Conservation (phyloP, 2,113 vertebrate species). For the Erythrolamprus reginae region DNA sequence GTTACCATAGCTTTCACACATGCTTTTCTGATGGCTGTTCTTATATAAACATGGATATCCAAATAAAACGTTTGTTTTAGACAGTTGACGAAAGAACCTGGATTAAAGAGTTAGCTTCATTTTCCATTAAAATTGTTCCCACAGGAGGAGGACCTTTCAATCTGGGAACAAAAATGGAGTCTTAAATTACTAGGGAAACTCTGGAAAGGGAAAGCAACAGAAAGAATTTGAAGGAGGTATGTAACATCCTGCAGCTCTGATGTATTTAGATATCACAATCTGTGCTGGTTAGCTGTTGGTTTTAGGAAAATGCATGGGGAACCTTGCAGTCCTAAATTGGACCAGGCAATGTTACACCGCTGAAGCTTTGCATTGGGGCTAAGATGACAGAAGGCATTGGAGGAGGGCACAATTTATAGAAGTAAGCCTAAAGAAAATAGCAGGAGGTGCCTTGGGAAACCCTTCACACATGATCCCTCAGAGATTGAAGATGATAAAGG, state of each 20-base stretch:
- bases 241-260: background rate
- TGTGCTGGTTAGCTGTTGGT: background rate
- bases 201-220: background rate
- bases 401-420: background rate
- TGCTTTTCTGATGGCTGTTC: background rate
- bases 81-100: background rate
- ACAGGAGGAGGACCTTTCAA: background rate
- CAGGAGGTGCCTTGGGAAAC: background rate
- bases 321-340: background rate
- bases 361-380: background rate
- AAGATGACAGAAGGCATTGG: background rate
- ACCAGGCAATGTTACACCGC: background rate
- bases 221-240: background rate
- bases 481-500: background rate
- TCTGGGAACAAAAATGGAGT: background rate
- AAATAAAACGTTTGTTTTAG: background rate
- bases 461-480: background rate
- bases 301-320: background rate
- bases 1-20: no score
- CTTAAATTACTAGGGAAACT: background rate
- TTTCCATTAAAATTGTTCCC: background rate
- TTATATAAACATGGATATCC: background rate
- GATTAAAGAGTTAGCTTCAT: background rate
- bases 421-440: background rate
- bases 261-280: background rate